Conservation (phyloP, 1,140 invertebrate genomes). For the Himalopsyche phryganea region DNA sequence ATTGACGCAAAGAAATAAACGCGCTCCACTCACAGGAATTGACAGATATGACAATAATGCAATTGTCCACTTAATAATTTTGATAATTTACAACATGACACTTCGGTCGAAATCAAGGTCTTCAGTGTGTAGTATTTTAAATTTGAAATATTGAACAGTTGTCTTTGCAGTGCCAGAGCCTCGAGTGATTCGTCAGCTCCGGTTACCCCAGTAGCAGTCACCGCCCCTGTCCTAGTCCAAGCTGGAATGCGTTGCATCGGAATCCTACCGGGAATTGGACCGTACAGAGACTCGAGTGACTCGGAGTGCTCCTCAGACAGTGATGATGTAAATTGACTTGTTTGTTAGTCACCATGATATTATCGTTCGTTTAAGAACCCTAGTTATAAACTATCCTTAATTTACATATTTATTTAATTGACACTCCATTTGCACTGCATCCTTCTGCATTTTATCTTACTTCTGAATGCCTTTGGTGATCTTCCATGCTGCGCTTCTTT, state of each 20-base stretch:
- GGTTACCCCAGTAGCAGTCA: background rate
- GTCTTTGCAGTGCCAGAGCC: no score
- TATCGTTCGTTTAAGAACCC: background rate
- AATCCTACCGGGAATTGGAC: slow-evolving; percentile 58
- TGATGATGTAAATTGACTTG: slow-evolving; percentile 39
- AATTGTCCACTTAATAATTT: no score
- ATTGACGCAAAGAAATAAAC: no score
- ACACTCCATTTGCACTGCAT: background rate
- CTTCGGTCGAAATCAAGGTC: no score
- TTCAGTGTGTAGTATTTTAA: no score
- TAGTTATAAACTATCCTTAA: background rate
- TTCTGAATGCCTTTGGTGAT: background rate
- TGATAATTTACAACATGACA: no score
- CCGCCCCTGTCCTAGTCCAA: background rate
- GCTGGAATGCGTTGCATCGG: slow-evolving; percentile 54
- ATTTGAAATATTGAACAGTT: no score
- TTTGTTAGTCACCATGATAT: slow-evolving; percentile 10
- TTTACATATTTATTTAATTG: background rate
- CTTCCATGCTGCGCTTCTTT: background rate
- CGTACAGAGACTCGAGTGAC: slow-evolving; percentile 58
- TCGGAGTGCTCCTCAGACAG: slow-evolving; percentile 50
- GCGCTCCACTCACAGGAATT: no score
- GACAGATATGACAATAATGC: no score
- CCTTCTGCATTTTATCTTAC: background rate
- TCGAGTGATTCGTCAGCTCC: background rate